Evolutionary conservation across 2,888 invertebrate species (phyloP), one percentile per base, ranked within the genome.

Genomic region (Magallana nippona): DNA sequence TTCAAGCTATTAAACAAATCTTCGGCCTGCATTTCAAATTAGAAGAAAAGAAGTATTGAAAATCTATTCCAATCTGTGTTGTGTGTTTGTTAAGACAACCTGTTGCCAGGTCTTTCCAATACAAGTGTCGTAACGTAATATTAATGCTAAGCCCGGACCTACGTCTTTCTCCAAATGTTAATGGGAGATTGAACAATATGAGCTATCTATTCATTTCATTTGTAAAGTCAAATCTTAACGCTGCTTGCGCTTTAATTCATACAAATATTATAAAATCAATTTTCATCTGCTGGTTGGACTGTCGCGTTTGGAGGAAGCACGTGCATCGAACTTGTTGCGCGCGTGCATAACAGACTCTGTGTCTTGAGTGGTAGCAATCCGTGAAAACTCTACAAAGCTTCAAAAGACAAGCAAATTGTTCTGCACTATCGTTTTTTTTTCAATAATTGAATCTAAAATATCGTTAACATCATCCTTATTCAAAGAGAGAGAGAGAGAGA

Each of bases 111-210:
- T 13, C 15, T 13, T 44, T 27, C 71, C 71, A 27, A 22, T 32
- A 71, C 71, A 71, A 71, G 71, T 71, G 60, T 22, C 71, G 71
- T 71, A 71, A 71, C 71, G 71, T 71, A 71, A 71, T 71, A 71
- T 71, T 71, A 22, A 71, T 32, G 71, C 71, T 19, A 11, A 11
- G 71, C 11, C 15, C 22, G 27, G 27, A 71, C 19, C 32, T 71
- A 27, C 71, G 71, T 71, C 71, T 32, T 19, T 22, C 27, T 27
- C 15, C 71, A 15, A 22, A 22, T 71, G 22, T 71, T 71, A 71
- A 71, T 71, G 71, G 71, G 71, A 71, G 32, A 71, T 27, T 71
- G 71, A 71, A 71, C 71, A 71, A 71, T 71, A 71, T 71, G 71
- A 71, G 71, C 22, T 71, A 71, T 71, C 71, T 71, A 22, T 71